Percentiles rank a stretch among this genome's conserved stretches.
Conservation (phyloP, 2,113 vertebrate species). For the Psammodynastes pulverulentus region DNA sequence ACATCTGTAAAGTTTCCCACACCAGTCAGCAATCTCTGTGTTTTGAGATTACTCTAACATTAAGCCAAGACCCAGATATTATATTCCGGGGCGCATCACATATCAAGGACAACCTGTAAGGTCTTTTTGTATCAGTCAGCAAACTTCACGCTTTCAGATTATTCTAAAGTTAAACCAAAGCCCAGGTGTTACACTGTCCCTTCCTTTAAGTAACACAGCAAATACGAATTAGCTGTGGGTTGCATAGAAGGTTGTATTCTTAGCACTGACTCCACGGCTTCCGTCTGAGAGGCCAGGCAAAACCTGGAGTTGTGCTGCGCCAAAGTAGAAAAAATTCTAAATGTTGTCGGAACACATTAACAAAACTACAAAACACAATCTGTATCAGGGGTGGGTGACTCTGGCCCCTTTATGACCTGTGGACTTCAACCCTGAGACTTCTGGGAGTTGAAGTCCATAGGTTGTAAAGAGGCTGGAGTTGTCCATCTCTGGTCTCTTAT, state of each 20-base stretch:
- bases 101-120: background rate
- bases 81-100: background rate
- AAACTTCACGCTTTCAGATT: background rate
- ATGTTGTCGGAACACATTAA: background rate
- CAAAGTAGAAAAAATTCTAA: background rate
- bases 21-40: too few relatives aligned
- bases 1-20: too few relatives aligned
- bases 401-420: background rate
- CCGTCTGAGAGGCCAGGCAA: conserved; percentile 55
- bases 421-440: background rate
- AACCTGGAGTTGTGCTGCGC: conserved; percentile 61
- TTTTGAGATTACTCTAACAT: too few relatives aligned
- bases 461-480: background rate
- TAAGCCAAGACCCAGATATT: too few relatives aligned
- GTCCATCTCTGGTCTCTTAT: background rate
- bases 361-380: background rate
- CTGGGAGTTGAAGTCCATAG: background rate
- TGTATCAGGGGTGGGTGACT: background rate
- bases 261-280: conserved; percentile 62
- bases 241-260: conserved; percentile 69
- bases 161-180: background rate
- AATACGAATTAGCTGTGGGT: conserved; percentile 62
- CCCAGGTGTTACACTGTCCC: conserved; percentile 47
- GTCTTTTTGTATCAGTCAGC: background rate
- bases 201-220: conserved; percentile 67